Conservation (phyloP, 2,888 invertebrate species). For the Argyresthia albistria region DNA sequence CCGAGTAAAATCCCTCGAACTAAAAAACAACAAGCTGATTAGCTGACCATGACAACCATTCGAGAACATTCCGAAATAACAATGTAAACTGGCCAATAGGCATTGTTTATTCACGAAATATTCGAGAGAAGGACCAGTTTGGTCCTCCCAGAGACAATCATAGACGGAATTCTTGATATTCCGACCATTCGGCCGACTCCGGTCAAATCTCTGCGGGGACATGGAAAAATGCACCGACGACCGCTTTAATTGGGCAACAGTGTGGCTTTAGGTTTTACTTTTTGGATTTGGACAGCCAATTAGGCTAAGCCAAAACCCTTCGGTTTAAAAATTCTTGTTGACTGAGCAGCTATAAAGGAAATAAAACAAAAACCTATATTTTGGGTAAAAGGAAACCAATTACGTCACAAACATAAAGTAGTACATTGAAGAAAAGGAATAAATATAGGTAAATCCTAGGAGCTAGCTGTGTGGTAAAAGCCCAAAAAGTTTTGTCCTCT, state of each 20-base stretch:
- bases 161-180: background rate
- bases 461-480: no score
- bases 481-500: no score
- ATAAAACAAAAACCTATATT: no score
- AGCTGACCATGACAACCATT: background rate
- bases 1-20: no score
- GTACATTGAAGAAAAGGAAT: no score
- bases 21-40: background rate
- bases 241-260: background rate
- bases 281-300: conserved; percentile 1
- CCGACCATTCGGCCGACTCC: background rate
- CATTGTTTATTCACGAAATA: background rate
- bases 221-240: conserved; percentile 3
- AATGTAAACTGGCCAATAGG: background rate
- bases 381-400: no score
- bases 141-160: background rate
- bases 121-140: background rate
- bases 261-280: background rate
- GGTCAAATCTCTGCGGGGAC: background rate
- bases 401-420: no score
- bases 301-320: background rate
- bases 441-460: no score
- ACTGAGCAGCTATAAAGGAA: no score
- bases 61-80: background rate
- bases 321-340: no score